A percentile compares a stretch with the other conserved stretches of the same genome.
Evolutionary conservation across 2,113 vertebrate genomes (phyloP).

Genomic region (Octodon degus): DNA sequence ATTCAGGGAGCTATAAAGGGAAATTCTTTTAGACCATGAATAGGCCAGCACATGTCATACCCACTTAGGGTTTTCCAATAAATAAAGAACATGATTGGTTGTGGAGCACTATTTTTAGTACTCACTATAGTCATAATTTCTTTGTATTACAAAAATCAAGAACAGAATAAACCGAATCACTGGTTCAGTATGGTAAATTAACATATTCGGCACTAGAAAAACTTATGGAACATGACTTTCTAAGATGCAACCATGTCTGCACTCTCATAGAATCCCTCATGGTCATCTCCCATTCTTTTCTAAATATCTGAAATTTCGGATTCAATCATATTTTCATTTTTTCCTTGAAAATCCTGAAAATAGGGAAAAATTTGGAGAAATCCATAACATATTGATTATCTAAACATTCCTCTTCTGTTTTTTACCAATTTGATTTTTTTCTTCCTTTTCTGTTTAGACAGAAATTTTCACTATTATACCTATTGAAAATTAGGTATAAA

Average conservation of each 20-base stretch:
- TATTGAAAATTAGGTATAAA: conserved; percentile 8
- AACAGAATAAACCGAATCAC: neutral
- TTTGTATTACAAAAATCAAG: neutral
- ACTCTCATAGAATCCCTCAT: neutral
- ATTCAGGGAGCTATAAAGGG: neutral
- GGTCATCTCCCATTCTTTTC: neutral
- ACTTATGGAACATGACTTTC: neutral
- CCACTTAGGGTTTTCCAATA: conserved; percentile 29
- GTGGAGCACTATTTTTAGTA: neutral
- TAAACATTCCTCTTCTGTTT: neutral
- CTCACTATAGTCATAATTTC: neutral
- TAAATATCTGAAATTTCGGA: conserved; percentile 3
- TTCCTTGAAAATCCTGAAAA: neutral
- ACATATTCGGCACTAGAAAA: conserved; percentile 13
- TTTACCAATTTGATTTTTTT: neutral
- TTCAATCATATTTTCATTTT: neutral
- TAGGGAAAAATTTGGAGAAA: neutral
- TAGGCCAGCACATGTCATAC: neutral
- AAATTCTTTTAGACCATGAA: conserved; percentile 34
- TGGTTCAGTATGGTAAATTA: neutral
- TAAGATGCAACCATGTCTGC: neutral
- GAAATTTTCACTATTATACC: neutral
- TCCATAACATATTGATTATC: neutral
- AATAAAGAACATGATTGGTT: neutral
- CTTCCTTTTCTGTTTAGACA: neutral